Evolutionary conservation across 2,797 vertebrate species (phyloP).

Genomic region (Carcharodon carcharias): DNA sequence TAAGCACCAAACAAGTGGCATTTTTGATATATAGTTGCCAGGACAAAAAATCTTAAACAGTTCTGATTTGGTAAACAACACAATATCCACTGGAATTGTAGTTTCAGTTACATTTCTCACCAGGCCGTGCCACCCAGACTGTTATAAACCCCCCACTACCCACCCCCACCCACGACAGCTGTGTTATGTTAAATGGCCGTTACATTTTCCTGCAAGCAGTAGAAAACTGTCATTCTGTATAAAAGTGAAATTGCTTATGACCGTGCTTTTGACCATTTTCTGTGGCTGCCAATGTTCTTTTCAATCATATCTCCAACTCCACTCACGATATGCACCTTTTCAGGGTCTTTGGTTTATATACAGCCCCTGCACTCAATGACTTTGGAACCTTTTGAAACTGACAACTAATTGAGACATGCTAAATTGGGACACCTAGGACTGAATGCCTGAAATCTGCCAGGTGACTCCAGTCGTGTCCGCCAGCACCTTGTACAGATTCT

Average conservation of each 20-base stretch:
- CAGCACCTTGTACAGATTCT: slow-evolving; percentile 16
- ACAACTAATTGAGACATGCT: background rate
- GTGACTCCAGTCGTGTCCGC: background rate
- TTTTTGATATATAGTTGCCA: slow-evolving; percentile 34
- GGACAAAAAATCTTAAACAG: slow-evolving; percentile 23
- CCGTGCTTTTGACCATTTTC: background rate
- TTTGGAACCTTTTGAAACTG: background rate
- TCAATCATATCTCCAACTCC: background rate
- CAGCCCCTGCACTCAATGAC: too few relatives aligned
- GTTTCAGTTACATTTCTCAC: slow-evolving; percentile 23
- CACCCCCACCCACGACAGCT: background rate
- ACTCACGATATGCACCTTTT: background rate
- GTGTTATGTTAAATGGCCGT: background rate
- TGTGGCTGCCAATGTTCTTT: background rate
- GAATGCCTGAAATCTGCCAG: background rate
- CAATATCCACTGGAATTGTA: slow-evolving; percentile 29
- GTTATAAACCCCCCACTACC: background rate
- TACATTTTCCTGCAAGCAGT: background rate
- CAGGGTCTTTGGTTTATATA: background rate
- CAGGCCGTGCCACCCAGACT: slow-evolving; percentile 13
- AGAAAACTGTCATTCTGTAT: slow-evolving; percentile 12
- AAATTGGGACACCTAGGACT: background rate
- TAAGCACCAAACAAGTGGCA: slow-evolving; percentile 36
- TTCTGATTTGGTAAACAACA: slow-evolving; percentile 33
- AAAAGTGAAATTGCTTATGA: background rate